phyloP scores from a whole-genome alignment of 1,140 invertebrate genomes.

The Sarcophaga bullata region DNA sequence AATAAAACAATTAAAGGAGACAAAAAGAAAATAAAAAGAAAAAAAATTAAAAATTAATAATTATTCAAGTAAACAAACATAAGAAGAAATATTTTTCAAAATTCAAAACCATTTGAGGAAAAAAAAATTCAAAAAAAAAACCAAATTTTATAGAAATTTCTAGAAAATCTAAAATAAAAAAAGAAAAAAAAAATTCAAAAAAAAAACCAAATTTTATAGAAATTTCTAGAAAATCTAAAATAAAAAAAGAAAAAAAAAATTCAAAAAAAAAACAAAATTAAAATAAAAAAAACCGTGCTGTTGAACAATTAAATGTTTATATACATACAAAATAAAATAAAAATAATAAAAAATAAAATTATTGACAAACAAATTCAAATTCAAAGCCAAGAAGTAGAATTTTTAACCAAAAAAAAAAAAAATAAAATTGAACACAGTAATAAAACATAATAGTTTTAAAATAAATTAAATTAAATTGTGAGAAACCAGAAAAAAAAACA shows the following conservation, averaged over 20 bases:
- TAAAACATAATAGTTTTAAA: conserved; percentile 50
- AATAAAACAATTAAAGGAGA: no score
- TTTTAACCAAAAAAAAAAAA: conserved; percentile 5
- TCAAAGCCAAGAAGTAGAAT: conserved; percentile 20
- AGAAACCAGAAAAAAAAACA: no score
- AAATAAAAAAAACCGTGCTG: conserved; percentile 27
- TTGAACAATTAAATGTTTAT: conserved; percentile 39
- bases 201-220: conserved; percentile 26
- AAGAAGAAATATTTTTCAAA: not conserved
- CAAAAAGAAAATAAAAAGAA: not conserved
- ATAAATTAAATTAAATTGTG: not conserved
- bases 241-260: not conserved
- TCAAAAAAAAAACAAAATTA: conserved; percentile 25
- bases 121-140: conserved; percentile 15
- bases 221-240: conserved; percentile 29
- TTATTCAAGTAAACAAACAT: not conserved
- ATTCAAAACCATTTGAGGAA: not conserved
- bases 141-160: conserved; percentile 19
- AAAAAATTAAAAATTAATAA: not conserved
- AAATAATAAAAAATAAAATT: conserved; percentile 13
- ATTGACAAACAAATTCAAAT: not conserved
- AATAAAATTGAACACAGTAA: conserved; percentile 14
- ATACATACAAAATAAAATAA: conserved; percentile 32
- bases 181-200: not conserved
- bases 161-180: conserved; percentile 20